Evolutionary conservation across 2,113 vertebrate genomes (phyloP).

Genomic region (Gobio gobio): DNA sequence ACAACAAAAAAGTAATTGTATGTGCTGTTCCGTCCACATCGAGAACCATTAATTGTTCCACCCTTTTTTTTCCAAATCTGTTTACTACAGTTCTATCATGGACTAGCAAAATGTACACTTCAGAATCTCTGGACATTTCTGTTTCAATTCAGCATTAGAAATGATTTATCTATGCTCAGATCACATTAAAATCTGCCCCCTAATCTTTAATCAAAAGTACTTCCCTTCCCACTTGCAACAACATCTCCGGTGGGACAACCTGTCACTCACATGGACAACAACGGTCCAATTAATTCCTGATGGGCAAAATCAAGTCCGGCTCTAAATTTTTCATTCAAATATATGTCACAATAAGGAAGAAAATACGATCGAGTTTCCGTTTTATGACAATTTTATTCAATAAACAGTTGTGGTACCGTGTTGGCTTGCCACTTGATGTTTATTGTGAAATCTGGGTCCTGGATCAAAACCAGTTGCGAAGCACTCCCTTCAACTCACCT

Average conservation of each 20-base stretch:
- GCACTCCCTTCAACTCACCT: neutral
- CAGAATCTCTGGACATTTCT: constrained; percentile 28
- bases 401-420: neutral
- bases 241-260: no score
- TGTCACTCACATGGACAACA: no score
- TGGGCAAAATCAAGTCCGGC: no score
- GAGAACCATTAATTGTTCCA: neutral
- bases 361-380: no score
- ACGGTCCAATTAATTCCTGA: no score
- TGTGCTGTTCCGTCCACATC: neutral
- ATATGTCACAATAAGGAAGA: no score
- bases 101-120: neutral
- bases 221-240: no score
- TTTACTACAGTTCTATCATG: neutral
- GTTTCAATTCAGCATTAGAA: neutral
- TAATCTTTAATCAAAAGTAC: no score
- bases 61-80: neutral
- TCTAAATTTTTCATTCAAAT: no score
- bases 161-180: no score
- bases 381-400: no score
- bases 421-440: neutral
- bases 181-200: no score
- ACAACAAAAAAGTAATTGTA: neutral
- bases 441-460: neutral
- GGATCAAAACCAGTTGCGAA: neutral